A percentile compares a stretch with the other conserved stretches of the same genome.
Evolutionary conservation across 2,113 vertebrate species (phyloP).

Genomic region (Physeter macrocephalus): DNA sequence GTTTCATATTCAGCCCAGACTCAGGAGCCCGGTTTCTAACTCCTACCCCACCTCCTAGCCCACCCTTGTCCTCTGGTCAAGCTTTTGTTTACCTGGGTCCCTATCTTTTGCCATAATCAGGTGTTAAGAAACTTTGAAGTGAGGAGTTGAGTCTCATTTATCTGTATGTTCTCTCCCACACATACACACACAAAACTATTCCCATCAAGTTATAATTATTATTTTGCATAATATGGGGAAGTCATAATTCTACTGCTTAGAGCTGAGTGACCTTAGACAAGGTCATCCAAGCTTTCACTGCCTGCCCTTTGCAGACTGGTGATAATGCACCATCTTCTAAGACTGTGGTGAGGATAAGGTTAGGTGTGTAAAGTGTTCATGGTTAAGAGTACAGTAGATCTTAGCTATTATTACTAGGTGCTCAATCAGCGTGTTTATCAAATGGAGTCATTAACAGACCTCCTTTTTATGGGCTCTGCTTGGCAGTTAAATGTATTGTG

Average conservation of each 20-base stretch:
- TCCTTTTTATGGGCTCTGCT: not conserved
- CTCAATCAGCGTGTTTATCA: not conserved
- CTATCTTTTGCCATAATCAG: not conserved
- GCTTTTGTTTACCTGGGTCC: not conserved
- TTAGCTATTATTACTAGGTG: not conserved
- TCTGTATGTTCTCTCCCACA: not conserved
- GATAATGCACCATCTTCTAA: not conserved
- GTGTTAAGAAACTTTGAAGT: not conserved
- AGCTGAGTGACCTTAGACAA: too few relatives aligned
- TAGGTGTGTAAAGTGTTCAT: not conserved
- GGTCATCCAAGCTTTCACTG: not conserved
- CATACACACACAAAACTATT: not conserved
- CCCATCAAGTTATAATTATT: not conserved
- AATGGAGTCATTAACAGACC: not conserved
- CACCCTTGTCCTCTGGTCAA: not conserved
- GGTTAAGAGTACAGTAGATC: not conserved
- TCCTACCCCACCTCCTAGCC: rapidly evolving
- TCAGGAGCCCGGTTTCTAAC: not conserved
- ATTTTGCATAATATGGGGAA: not conserved
- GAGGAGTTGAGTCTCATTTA: not conserved
- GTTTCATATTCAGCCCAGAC: not conserved
- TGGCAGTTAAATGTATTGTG: not conserved
- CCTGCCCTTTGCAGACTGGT: not conserved
- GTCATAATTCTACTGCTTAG: not conserved
- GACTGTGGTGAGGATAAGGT: not conserved